Evolutionary conservation across 2,888 invertebrate species (phyloP).

Genomic region (Microctonus brassicae): DNA sequence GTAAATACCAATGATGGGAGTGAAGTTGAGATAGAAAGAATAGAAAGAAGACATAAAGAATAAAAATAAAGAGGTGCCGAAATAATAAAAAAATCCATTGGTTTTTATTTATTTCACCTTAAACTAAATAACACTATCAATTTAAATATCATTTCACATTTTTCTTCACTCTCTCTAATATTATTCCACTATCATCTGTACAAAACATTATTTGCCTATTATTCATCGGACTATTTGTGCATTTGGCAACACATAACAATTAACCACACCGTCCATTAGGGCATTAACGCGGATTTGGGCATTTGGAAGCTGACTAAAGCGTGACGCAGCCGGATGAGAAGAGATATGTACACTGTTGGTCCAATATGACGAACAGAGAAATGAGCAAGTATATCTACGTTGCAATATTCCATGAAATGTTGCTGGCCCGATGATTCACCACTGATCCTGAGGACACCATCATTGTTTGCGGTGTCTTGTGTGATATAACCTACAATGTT

Average conservation of each 20-base stretch:
- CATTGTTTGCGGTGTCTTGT: neutral
- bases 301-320: constrained; percentile 42
- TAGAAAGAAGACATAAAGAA: neutral
- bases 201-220: neutral
- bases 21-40: neutral
- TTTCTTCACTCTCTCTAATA: neutral
- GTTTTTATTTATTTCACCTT: neutral
- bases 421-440: neutral
- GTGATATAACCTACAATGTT: neutral
- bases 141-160: neutral
- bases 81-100: neutral
- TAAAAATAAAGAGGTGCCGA: neutral
- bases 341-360: neutral
- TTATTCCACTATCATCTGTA: constrained; percentile 6
- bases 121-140: neutral
- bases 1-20: neutral
- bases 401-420: neutral
- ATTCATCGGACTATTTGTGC: constrained; percentile 49
- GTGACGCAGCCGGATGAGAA: constrained; percentile 6
- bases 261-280: constrained; percentile 59
- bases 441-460: neutral
- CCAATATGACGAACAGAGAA: neutral
- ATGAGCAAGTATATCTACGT: neutral
- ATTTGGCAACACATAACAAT: constrained; percentile 56
- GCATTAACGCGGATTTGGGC: constrained; percentile 53